A percentile compares a stretch with the other conserved stretches of the same genome.
Conservation (phyloP, 2,888 invertebrate species). For the Diplazon laetatorius region DNA sequence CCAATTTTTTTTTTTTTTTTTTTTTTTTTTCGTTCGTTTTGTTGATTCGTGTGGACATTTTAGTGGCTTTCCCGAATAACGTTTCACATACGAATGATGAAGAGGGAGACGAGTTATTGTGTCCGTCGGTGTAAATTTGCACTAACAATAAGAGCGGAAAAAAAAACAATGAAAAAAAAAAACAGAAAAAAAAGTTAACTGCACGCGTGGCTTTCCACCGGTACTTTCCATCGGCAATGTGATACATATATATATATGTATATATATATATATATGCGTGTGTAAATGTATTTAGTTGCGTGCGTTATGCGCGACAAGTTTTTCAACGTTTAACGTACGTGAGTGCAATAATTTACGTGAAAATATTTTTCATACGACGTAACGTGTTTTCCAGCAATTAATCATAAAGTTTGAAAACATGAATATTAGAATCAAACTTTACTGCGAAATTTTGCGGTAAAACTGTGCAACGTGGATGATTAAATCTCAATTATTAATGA, state of each 20-base stretch:
- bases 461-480: no score
- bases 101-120: constrained; percentile 8
- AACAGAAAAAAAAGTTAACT: constrained; percentile 21
- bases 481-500: no score
- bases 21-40: no score
- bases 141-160: constrained; percentile 28
- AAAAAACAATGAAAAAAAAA: no score
- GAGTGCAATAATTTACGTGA: not conserved
- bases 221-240: constrained; percentile 41
- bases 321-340: constrained; percentile 21
- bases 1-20: no score
- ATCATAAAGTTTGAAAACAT: no score
- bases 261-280: no score
- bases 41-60: no score
- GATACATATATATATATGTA: constrained; percentile 4
- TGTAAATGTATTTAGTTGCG: no score
- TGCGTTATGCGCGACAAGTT: constrained; percentile 44
- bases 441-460: no score
- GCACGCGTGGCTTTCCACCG: constrained; percentile 44
- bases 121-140: constrained; percentile 26
- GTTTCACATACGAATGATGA: not conserved
- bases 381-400: no score
- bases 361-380: not conserved
- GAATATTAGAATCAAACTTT: no score
- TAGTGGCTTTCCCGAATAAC: constrained; percentile 2